Percentiles rank a stretch among this genome's conserved stretches.
Evolutionary conservation across 2,888 invertebrate genomes (phyloP).

Genomic region (Mactromeris polynyma): DNA sequence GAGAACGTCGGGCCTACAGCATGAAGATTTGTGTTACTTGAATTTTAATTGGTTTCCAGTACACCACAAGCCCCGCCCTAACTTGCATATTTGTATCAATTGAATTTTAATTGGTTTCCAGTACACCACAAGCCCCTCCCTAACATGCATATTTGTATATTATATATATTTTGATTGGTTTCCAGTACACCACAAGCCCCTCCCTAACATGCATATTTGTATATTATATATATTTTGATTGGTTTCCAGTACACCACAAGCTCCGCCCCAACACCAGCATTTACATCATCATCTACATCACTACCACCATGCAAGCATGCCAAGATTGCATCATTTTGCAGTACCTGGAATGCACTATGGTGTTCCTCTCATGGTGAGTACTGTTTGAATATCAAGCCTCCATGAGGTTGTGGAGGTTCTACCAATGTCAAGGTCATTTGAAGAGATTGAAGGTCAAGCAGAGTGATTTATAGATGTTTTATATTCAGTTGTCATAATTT

Average conservation of each 20-base stretch:
- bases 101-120: background rate
- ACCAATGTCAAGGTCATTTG: too few relatives aligned
- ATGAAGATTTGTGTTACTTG: too few relatives aligned
- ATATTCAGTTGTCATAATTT: too few relatives aligned
- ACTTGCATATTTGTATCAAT: too few relatives aligned
- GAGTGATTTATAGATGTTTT: too few relatives aligned
- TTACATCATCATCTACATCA: conserved; percentile 94
- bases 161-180: background rate
- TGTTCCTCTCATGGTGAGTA: conserved; percentile 67
- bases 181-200: conserved; percentile 61
- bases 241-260: conserved; percentile 60
- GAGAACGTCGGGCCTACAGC: too few relatives aligned
- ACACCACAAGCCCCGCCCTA: background rate
- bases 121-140: background rate
- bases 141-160: conserved; percentile 18
- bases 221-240: conserved; percentile 81
- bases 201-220: conserved; percentile 90
- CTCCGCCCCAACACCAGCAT: conserved; percentile 89
- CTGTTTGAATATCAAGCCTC: too few relatives aligned
- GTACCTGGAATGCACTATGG: conserved; percentile 71
- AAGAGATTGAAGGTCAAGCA: too few relatives aligned
- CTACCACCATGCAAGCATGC: conserved; percentile 89
- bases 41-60: background rate
- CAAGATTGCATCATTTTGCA: conserved; percentile 77
- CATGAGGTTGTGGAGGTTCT: too few relatives aligned